Evolutionary conservation across 2,888 invertebrate species (phyloP).

Genomic region (Clivina fossor): DNA sequence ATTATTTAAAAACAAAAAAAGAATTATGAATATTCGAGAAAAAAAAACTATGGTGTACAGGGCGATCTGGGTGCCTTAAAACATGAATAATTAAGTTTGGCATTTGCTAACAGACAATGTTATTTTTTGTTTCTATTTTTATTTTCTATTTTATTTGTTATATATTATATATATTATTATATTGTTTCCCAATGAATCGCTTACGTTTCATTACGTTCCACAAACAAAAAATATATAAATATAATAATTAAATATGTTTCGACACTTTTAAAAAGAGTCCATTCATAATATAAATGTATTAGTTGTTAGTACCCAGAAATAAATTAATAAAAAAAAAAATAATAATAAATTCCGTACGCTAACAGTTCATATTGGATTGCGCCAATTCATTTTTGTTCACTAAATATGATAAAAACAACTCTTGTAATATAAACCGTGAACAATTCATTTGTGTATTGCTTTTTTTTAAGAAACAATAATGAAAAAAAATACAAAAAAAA

Average conservation of each 20-base stretch:
- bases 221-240: constrained; percentile 4
- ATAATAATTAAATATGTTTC: background rate
- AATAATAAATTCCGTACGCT: constrained; percentile 30
- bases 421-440: constrained; percentile 35
- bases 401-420: too few species aligned
- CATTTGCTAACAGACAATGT: constrained; percentile 28
- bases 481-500: background rate
- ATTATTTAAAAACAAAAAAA: too few species aligned
- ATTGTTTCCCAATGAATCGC: constrained; percentile 21
- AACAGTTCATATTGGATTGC: constrained; percentile 27
- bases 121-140: constrained; percentile 30
- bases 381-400: constrained; percentile 32
- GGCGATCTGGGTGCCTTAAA: constrained; percentile 36
- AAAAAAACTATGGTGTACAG: constrained; percentile 33
- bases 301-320: constrained; percentile 33
- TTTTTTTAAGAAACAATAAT: constrained; percentile 6
- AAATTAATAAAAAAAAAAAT: background rate
- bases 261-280: constrained; percentile 26
- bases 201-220: constrained; percentile 23
- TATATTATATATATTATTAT: too few species aligned
- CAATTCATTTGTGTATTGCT: constrained; percentile 33
- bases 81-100: constrained; percentile 33
- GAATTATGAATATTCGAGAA: constrained; percentile 29
- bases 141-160: too few species aligned
- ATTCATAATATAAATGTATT: constrained; percentile 26